Conservation (phyloP, 1,140 invertebrate species). For the Myzus persicae region DNA sequence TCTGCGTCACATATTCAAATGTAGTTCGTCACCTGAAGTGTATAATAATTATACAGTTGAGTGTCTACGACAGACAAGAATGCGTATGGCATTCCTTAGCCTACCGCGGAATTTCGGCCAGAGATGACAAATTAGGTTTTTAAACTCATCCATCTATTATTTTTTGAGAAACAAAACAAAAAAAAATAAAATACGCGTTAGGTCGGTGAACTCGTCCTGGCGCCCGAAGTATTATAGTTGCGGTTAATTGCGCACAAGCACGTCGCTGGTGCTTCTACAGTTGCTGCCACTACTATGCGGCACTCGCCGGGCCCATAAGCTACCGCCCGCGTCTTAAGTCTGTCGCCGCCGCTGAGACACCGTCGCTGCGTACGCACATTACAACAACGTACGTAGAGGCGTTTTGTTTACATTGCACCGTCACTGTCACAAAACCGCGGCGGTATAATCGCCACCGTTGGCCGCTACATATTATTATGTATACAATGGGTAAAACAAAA, state of each 20-base stretch:
- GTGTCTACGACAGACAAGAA: background rate
- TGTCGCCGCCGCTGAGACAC: background rate
- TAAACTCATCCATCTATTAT: background rate
- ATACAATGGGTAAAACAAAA: slow-evolving; percentile 28
- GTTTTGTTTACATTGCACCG: slow-evolving; percentile 10
- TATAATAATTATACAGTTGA: background rate
- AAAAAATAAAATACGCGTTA: background rate
- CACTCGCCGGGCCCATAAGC: background rate
- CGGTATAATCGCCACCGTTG: background rate
- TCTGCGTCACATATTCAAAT: background rate
- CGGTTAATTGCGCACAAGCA: background rate
- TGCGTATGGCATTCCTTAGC: background rate
- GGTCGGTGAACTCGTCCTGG: slow-evolving; percentile 41
- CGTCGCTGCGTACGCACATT: background rate
- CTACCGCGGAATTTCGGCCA: background rate
- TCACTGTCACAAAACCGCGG: background rate
- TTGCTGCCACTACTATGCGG: background rate
- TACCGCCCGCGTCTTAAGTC: background rate
- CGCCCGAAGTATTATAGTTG: background rate
- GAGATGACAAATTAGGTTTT: slow-evolving; percentile 28
- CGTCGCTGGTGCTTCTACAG: background rate
- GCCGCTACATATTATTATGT: background rate
- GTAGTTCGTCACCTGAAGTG: background rate
- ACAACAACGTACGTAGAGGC: background rate
- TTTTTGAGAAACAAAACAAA: background rate